These are phyloP conservation scores for Phylloscopus trochiloides DNA, from an alignment of 2,113 vertebrate species.

Conservation along the genomic window DNA sequence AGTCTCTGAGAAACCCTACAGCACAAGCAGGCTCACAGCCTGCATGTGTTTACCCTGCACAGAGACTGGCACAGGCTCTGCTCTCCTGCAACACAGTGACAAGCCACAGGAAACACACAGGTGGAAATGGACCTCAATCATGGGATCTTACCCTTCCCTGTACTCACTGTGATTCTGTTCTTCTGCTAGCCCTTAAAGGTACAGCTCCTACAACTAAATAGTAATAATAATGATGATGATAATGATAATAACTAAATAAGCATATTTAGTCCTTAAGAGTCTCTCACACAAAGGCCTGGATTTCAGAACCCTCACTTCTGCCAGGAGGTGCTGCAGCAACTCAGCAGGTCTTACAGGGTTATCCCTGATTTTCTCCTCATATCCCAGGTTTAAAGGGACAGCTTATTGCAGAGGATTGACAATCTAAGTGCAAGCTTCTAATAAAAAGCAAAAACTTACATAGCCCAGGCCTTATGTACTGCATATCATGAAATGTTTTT, in stretches of 20 bases:
- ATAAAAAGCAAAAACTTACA: background rate
- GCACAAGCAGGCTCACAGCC: background rate
- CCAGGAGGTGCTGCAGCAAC: background rate
- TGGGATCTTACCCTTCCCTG: background rate
- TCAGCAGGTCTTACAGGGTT: rapidly evolving
- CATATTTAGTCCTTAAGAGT: background rate
- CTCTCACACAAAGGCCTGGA: background rate
- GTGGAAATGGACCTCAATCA: rapidly evolving
- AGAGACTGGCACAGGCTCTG: background rate
- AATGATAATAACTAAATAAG: background rate
- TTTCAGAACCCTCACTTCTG: background rate
- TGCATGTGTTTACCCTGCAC: background rate
- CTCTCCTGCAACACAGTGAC: rapidly evolving
- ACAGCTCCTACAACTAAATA: background rate
- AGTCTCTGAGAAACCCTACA: background rate
- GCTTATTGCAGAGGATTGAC: background rate
- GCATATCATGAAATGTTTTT: background rate
- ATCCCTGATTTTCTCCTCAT: background rate
- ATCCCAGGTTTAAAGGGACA: background rate
- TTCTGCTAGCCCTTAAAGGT: background rate
- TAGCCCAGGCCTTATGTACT: background rate
- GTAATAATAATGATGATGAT: too few species aligned
- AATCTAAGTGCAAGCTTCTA: background rate
- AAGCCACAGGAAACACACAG: background rate
- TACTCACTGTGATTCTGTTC: background rate